Evolutionary conservation across 2,113 vertebrate species (phyloP), one percentile per base, ranked within the genome.

Genomic region (Ictalurus furcatus): DNA sequence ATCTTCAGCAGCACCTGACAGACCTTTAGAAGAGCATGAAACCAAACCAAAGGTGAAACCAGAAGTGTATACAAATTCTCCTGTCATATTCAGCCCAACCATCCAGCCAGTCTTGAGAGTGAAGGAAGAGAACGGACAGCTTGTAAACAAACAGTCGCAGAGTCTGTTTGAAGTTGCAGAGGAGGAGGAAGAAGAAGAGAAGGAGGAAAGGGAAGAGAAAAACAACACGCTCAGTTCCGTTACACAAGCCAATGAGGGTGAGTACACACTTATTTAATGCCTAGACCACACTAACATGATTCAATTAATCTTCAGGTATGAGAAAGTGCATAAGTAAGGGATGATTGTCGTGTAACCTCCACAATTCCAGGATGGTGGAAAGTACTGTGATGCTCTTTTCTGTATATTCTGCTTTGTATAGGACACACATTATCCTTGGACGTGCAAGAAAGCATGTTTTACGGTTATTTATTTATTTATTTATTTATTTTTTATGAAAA

Each of bases 211-310:
- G 44, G 93, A 94, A 0, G 87, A 92, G 21, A 93, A 94, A 88
- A 87, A 63, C 21, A 86, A 92, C 85, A 71, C 14, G 0, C 88
- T 86, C 92, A 95, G 0, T 83, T 92, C 52, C 89, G 89, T 52
- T 91, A 91, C 91, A 94, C 94, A 91, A 83, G 92, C 89, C 9
- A 86, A 94, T 54, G 93, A 93, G 93, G 97, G 98, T 98, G 94
- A 97, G 97, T 94, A 88, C 48, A 65, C 85, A 85, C 63, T 28
- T 52, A 1, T 44, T 44, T 48, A 12, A 37, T 7, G 30, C 56
- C 8, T 37, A 83, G 12, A 81, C 3, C n/a, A 58, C 44, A 30
- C 8, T 37, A 59, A 23, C n/a, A 28, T 83, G 54, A 25, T 21
- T 44, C 12, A 25, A 73, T 37, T 73, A 17, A 54, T n/a, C 44